These are phyloP conservation scores for Zelostemma sp. DNA, from an alignment of 1,140 invertebrate genomes.

Conservation along the genomic window DNA sequence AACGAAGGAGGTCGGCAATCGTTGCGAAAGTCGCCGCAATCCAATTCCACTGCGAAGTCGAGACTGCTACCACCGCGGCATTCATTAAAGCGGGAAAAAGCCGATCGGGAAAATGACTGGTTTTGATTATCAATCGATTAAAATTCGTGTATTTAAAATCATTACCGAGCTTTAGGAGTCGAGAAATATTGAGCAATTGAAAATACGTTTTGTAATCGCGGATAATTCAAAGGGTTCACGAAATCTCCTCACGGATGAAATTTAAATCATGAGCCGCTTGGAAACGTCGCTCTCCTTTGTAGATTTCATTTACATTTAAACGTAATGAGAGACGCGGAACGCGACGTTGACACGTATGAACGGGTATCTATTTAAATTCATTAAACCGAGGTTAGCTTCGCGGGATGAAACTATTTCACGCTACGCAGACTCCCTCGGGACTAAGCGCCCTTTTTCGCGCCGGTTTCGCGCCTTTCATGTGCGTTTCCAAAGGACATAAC, in stretches of 20 bases:
- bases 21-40: conserved; percentile 1
- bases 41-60: conserved; percentile 2
- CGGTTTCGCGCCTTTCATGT: conserved; percentile 41
- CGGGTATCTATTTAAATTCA: neutral
- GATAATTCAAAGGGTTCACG: too few relatives aligned
- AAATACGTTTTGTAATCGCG: too few relatives aligned
- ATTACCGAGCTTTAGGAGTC: too few relatives aligned
- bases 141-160: too few relatives aligned
- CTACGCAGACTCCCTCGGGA: conserved; percentile 16
- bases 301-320: conserved; percentile 34
- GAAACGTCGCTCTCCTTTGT: conserved; percentile 31
- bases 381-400: conserved; percentile 1
- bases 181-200: too few relatives aligned
- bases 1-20: conserved; percentile 12
- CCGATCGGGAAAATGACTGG: neutral
- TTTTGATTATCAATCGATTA: neutral
- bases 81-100: conserved; percentile 9
- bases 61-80: neutral
- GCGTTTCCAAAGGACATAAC: too few relatives aligned
- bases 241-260: too few relatives aligned
- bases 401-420: conserved; percentile 25
- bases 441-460: conserved; percentile 25
- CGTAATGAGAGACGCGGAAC: conserved; percentile 46
- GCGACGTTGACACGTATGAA: conserved; percentile 24
- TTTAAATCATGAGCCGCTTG: too few relatives aligned